These are phyloP conservation scores for Acromyrmex echinatior DNA, from an alignment of 1,140 invertebrate species.

Conservation along the genomic window DNA sequence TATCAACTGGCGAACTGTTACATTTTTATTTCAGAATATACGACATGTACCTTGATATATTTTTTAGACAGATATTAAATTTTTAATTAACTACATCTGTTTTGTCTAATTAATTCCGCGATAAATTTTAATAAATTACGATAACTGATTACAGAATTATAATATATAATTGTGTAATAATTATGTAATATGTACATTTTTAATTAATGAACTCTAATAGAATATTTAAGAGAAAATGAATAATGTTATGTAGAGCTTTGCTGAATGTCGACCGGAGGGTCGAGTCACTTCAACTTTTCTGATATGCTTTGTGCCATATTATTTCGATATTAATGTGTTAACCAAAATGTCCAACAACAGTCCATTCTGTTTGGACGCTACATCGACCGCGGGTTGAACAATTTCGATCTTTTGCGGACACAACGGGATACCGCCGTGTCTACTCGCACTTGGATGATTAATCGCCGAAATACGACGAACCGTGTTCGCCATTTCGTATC, in stretches of 20 bases:
- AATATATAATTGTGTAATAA: neutral
- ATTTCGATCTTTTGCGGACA: constrained; percentile 13
- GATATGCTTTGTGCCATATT: neutral
- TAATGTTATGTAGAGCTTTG: neutral
- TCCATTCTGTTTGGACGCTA: neutral
- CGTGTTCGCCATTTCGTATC: constrained; percentile 7
- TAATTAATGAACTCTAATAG: neutral
- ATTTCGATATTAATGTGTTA: constrained; percentile 9
- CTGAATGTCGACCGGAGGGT: neutral
- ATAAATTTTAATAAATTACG: neutral
- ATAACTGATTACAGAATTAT: neutral
- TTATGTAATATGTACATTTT: neutral
- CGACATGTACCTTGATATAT: neutral
- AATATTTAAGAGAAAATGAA: neutral
- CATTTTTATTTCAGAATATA: neutral
- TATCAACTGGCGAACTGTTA: neutral
- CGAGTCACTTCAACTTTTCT: constrained; percentile 2
- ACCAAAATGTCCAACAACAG: neutral
- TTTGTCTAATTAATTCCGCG: neutral
- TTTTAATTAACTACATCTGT: neutral
- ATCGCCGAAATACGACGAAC: neutral
- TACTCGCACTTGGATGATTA: neutral
- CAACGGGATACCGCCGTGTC: neutral
- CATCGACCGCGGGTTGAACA: constrained; percentile 2
- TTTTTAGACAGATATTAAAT: neutral